A percentile compares a stretch with the other conserved stretches of the same genome.
These are phyloP conservation scores for Enteromius radiatus DNA, from an alignment of 2,797 vertebrate genomes.

Conservation along the genomic window DNA sequence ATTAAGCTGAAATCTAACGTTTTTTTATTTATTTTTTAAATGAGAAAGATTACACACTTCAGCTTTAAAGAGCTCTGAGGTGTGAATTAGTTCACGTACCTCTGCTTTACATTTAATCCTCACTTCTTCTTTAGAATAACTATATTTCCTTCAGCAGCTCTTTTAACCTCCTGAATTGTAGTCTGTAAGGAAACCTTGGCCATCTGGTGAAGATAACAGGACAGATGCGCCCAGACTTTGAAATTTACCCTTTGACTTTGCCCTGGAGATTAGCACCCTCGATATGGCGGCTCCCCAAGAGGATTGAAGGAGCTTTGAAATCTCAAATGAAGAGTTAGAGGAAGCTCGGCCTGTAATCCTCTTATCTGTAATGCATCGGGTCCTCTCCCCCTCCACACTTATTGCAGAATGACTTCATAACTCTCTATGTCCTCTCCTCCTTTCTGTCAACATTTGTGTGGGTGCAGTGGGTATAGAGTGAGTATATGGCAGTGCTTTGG, in stretches of 20 bases:
- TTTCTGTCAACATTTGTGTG: slow-evolving; percentile 13
- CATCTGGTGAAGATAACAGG: slow-evolving; percentile 71
- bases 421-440: slow-evolving; percentile 32
- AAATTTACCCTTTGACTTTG: slow-evolving; percentile 70
- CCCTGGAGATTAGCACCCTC: slow-evolving; percentile 67
- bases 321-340: slow-evolving; percentile 67
- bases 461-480: background rate
- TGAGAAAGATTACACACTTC: background rate
- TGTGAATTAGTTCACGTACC: slow-evolving; percentile 11
- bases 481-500: background rate
- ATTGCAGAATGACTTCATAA: slow-evolving; percentile 60
- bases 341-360: slow-evolving; percentile 64
- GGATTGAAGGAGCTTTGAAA: slow-evolving; percentile 70
- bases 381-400: slow-evolving; percentile 47
- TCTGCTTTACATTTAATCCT: slow-evolving; percentile 2
- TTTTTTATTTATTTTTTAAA: background rate
- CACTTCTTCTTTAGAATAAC: slow-evolving; percentile 2
- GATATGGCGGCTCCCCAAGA: slow-evolving; percentile 64
- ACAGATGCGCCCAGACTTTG: slow-evolving; percentile 65
- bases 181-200: slow-evolving; percentile 63
- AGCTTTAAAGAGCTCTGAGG: slow-evolving; percentile 15
- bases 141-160: slow-evolving; percentile 50
- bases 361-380: slow-evolving; percentile 69
- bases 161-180: slow-evolving; percentile 58
- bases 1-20: background rate